Evolutionary conservation across 2,797 vertebrate genomes (phyloP).

Genomic region (Micropoecilia bifurca): DNA sequence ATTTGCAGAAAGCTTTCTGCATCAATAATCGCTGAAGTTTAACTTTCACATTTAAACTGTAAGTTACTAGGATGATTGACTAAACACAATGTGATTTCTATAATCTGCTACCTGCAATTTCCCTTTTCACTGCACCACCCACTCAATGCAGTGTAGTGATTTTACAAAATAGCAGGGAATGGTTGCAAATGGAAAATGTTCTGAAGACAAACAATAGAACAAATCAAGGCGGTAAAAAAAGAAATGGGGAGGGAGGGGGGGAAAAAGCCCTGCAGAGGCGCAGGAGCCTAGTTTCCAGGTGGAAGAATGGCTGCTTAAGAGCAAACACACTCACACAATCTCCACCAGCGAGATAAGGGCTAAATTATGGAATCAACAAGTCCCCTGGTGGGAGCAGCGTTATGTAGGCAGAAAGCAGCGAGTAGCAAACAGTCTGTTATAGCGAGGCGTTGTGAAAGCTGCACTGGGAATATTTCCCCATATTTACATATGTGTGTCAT

Average conservation of each 20-base stretch:
- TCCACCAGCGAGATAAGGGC: slow-evolving; percentile 60
- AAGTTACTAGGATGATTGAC: slow-evolving; percentile 53
- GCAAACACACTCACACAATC: slow-evolving; percentile 31
- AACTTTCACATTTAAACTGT: slow-evolving; percentile 47
- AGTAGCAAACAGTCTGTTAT: slow-evolving; percentile 60
- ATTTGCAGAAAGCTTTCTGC: slow-evolving; percentile 19
- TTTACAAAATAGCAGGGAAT: slow-evolving; percentile 51
- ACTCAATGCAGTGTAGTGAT: slow-evolving; percentile 54
- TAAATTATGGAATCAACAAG: slow-evolving; percentile 70
- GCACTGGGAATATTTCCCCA: slow-evolving; percentile 1
- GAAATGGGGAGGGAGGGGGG: neutral
- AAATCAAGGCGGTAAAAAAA: slow-evolving; percentile 41
- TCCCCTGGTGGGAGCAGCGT: slow-evolving; percentile 50
- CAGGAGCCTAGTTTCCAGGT: slow-evolving; percentile 4
- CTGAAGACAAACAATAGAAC: slow-evolving; percentile 61
- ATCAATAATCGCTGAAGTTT: slow-evolving; percentile 55
- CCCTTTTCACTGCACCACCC: slow-evolving; percentile 35
- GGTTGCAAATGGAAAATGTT: slow-evolving; percentile 55
- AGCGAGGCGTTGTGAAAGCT: slow-evolving; percentile 43
- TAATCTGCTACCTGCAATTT: slow-evolving; percentile 39
- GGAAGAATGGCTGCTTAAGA: slow-evolving; percentile 27
- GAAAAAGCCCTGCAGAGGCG: slow-evolving; percentile 4
- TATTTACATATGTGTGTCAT: slow-evolving; percentile 38
- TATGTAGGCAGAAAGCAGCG: slow-evolving; percentile 60
- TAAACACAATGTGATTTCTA: slow-evolving; percentile 25